Conservation (phyloP, 1,140 invertebrate genomes). For the Hyposmocoma kahamanoa region DNA sequence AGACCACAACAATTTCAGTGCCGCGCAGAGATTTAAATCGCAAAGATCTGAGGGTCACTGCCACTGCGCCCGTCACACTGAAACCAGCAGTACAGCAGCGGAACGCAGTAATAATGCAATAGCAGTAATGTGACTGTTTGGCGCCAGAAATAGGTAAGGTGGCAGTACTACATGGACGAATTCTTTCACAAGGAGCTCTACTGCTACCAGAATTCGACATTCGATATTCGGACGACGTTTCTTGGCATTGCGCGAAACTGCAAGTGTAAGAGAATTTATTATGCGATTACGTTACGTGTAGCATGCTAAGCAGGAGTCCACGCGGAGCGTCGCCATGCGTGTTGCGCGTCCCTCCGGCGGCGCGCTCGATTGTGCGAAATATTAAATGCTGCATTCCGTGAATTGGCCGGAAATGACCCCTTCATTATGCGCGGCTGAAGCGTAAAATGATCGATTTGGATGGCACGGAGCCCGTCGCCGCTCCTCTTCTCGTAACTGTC, state of each 20-base stretch:
- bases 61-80: too few relatives aligned
- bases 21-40: too few relatives aligned
- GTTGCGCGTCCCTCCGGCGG: constrained; percentile 24
- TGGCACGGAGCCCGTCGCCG: constrained; percentile 23
- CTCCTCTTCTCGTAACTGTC: constrained; percentile 33
- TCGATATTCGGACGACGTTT: constrained; percentile 62
- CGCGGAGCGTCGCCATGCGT: constrained; percentile 12
- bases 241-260: constrained; percentile 64
- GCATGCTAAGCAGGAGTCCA: constrained; percentile 49
- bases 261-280: constrained; percentile 70
- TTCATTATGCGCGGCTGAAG: constrained; percentile 58
- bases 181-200: too few relatives aligned
- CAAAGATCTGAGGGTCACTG: too few relatives aligned
- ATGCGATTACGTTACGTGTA: constrained; percentile 46
- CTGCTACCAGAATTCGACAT: too few relatives aligned
- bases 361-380: constrained; percentile 56
- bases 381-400: constrained; percentile 60
- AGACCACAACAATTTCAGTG: too few relatives aligned
- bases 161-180: too few relatives aligned
- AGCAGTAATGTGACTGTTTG: too few relatives aligned
- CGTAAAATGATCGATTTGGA: constrained; percentile 58
- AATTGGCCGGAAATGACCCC: constrained; percentile 55
- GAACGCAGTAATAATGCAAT: neutral
- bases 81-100: too few relatives aligned
- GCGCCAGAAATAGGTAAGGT: too few relatives aligned